Base-by-base conservation (phyloP, 64 coral and sea anemone species). In the Stylophora pistillata region DNA sequence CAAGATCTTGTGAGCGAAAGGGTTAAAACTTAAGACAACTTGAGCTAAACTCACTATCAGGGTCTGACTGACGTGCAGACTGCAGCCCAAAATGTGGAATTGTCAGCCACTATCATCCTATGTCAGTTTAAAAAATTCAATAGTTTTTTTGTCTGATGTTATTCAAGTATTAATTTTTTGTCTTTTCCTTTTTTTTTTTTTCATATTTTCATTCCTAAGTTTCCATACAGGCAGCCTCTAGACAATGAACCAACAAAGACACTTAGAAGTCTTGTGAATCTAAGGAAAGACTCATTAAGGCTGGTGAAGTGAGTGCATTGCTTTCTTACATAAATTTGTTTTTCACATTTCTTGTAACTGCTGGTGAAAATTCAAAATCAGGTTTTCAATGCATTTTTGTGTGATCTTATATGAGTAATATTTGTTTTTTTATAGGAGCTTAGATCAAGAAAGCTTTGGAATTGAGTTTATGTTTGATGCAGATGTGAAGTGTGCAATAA, bases 381-480 rank as follows among this genome's bases (percentile, higher is more conserved):
- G 37, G 37, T 47, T 47, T 47, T 47, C 37, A 47, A 7, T 47
- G 37, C 37, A 47, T 47, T 47, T 47, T 47, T 47, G 1, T 47
- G 37, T 47, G 37, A 47, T 47, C 37, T 47, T 47, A 47, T 47
- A 7, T 47, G 3, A 47, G 1, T 76, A 15, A 17, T 52, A 34
- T 79, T 30, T 66, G 17, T 34, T 34, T 52, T 23, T 77, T 4
- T 55, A 13, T 64, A 83, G 80, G 4, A 69, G 62, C 80, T 27
- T n/a, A 83, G 80, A 83, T 69, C 60, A 83, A 68, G 85, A 95
- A 5, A 85, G 88, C 30, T 99, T 95, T 85, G 88, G 89, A 30
- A 77, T 99, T 28, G 93, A 99, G 41, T 99, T 99, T 82, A 77
- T 90, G 27, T 95, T 99, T 95, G 97, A 99, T 91, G 93, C 97